Percentiles rank a stretch among this genome's conserved stretches.
Evolutionary conservation across 2,797 vertebrate species (phyloP).

Genomic region (Pampus argenteus): DNA sequence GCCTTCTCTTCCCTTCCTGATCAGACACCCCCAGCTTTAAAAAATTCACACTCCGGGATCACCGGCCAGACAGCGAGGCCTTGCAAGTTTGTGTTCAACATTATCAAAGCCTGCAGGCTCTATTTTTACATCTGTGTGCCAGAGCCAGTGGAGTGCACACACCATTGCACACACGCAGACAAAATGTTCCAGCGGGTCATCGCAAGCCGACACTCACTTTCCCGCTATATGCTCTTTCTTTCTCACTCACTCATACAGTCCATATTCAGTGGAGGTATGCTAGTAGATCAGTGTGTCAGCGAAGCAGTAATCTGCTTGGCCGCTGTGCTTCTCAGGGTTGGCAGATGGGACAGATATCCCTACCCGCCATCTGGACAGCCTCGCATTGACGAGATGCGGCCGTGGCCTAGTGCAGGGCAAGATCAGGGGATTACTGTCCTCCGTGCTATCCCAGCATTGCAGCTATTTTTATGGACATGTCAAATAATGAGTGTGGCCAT

Average conservation of each 20-base stretch:
- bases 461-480: conserved; percentile 75
- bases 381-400: conserved; percentile 74
- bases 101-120: conserved; percentile 4
- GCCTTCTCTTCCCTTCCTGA: conserved; percentile 70
- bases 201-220: not conserved
- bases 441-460: conserved; percentile 54
- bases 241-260: conserved; percentile 10
- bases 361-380: conserved; percentile 83
- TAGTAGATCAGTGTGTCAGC: conserved; percentile 83
- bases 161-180: conserved; percentile 1
- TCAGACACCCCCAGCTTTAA: conserved; percentile 61
- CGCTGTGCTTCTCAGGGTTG: conserved; percentile 75
- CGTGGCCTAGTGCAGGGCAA: conserved; percentile 65
- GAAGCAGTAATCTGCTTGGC: conserved; percentile 80
- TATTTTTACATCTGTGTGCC: conserved; percentile 24
- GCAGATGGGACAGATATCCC: conserved; percentile 86
- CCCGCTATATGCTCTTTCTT: conserved; percentile 7
- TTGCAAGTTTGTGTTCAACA: conserved; percentile 34
- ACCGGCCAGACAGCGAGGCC: conserved; percentile 25
- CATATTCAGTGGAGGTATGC: conserved; percentile 54
- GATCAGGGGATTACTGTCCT: conserved; percentile 80
- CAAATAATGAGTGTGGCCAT: conserved; percentile 67
- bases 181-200: conserved; percentile 28
- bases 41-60: conserved; percentile 67
- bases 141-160: conserved; percentile 13